Base-by-base conservation (phyloP, 2,113 vertebrate genomes). In the Callionymus lyra region DNA sequence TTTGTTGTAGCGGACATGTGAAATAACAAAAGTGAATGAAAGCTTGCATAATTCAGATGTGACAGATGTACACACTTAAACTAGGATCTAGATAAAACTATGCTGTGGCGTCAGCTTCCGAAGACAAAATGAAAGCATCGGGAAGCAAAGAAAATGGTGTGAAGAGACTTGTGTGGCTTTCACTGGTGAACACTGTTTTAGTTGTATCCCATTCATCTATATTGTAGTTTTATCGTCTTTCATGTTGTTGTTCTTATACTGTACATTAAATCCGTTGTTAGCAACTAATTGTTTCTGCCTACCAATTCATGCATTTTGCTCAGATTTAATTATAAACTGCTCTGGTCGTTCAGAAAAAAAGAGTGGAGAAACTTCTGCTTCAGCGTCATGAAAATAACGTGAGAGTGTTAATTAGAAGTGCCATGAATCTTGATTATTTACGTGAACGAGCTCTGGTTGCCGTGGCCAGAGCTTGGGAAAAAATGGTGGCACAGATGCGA, bases 281-380 rank as follows among this genome's bases (percentile, higher is more conserved):
- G 64, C 68, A 58, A 77, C 59, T 81, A 78, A 81, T 88, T 75
- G 14, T 83, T 86, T 78, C 65, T 72, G 82, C 77, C n/a, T n/a
- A n/a, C n/a, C n/a, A n/a, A n/a, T n/a, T 82, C 34, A 16, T 63
- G 45, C 50, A 36, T 70, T 75, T 75, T 75, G 79, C 83, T 72
- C 84, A 75, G 82, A 77, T 79, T 65, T 71, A 56, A 87, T 86
- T 76, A 83, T 81, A 79, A 76, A 80, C 80, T 74, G 74, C 77
- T 79, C 70, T 84, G 77, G 70, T 62, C 77, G 75, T 58, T 47
- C 68, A 77, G 76, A 44, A 53, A 43, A 53, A 0, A 46, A 61
- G 59, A 62, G 54, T 63, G 57, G 59, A 62, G 68, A 64, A 56
- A 44, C 36, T 39, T n/a, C n/a, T n/a, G n/a, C n/a, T n/a, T n/a